Evolutionary conservation across 23 tunicate genomes (phyloP).

Genomic region (Halocynthia roretzi): DNA sequence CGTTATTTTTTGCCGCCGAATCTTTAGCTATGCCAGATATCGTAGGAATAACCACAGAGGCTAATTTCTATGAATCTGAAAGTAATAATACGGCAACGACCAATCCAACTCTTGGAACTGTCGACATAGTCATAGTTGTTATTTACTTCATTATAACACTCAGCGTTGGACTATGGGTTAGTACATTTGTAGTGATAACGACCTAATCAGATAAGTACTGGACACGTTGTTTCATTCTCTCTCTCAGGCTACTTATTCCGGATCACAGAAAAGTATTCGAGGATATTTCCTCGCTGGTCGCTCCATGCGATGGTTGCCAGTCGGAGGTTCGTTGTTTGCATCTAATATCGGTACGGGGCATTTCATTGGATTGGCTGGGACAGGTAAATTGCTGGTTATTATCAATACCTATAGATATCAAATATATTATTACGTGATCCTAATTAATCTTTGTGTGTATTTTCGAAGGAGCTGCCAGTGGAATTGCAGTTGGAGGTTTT

Average conservation of each 20-base stretch:
- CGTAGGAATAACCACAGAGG: no score
- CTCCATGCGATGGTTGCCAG: conserved; percentile 68
- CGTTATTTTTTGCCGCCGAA: no score
- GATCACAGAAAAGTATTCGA: conserved; percentile 31
- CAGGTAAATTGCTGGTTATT: not conserved
- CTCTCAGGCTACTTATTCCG: not conserved
- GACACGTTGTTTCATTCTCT: no score
- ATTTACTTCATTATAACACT: conserved; percentile 39
- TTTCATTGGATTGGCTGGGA: conserved; percentile 85
- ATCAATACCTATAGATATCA: no score
- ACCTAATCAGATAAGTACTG: no score
- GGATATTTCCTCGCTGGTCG: conserved; percentile 77
- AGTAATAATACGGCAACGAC: no score
- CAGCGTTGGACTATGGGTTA: conserved; percentile 70
- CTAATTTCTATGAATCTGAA: no score
- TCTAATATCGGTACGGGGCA: conserved; percentile 87
- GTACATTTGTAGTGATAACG: not conserved
- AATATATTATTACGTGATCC: no score
- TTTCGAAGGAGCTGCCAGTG: conserved; percentile 41
- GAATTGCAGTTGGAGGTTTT: conserved; percentile 73
- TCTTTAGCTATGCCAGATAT: no score
- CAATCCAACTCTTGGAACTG: conserved; percentile 11
- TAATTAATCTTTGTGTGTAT: not conserved
- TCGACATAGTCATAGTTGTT: conserved; percentile 54
- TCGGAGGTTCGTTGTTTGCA: conserved; percentile 75